A percentile compares a stretch with the other conserved stretches of the same genome.
Evolutionary conservation across 2,888 invertebrate genomes (phyloP).

Genomic region (Xiphydria camelus): DNA sequence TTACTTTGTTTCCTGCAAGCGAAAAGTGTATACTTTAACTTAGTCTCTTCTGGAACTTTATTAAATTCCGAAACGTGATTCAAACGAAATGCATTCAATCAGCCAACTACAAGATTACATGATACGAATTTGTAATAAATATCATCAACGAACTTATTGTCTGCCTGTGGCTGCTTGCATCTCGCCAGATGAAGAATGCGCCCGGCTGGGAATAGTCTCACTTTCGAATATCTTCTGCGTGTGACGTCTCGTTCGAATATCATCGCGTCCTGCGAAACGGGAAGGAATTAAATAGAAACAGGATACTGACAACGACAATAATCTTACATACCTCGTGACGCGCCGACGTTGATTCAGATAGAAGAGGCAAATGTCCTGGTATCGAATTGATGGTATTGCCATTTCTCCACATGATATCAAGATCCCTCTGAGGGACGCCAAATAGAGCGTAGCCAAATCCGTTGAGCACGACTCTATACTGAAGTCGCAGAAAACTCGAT

Average conservation of each 20-base stretch:
- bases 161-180: conserved; percentile 66
- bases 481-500: no score
- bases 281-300: no score
- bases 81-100: no score
- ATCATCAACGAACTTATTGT: conserved; percentile 21
- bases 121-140: not conserved
- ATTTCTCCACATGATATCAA: conserved; percentile 73
- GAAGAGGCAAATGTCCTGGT: conserved; percentile 59
- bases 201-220: conserved; percentile 77
- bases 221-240: conserved; percentile 70
- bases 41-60: no score
- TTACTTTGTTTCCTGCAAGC: conserved; percentile 59
- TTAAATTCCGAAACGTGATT: no score
- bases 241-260: conserved; percentile 69
- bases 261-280: conserved; percentile 66
- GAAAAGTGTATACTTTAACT: no score
- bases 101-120: no score
- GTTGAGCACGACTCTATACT: conserved; percentile 85
- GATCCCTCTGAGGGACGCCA: conserved; percentile 73
- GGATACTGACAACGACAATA: conserved; percentile 1
- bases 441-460: conserved; percentile 80
- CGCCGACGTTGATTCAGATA: conserved; percentile 51
- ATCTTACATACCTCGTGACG: conserved; percentile 60
- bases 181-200: conserved; percentile 77
- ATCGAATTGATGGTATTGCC: conserved; percentile 56